Percentiles rank a stretch among this genome's conserved stretches.
These are phyloP conservation scores for Trachops cirrhosus DNA, from an alignment of 2,797 vertebrate genomes.

Conservation along the genomic window DNA sequence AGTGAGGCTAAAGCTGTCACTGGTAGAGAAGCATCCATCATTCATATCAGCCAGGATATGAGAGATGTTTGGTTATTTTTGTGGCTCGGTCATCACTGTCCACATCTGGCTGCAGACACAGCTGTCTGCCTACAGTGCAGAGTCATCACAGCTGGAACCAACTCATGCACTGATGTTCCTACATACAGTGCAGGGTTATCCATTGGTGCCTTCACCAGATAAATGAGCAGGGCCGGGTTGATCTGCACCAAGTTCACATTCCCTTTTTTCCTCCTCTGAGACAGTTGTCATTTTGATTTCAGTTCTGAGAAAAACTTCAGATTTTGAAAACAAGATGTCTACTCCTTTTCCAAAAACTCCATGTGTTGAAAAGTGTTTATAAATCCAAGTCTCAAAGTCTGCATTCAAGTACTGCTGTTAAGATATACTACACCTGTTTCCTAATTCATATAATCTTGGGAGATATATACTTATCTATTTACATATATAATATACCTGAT, in stretches of 20 bases:
- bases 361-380: slow-evolving; percentile 61
- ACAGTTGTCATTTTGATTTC: slow-evolving; percentile 70
- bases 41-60: neutral
- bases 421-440: slow-evolving; percentile 61
- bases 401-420: slow-evolving; percentile 73
- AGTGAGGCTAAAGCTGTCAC: neutral
- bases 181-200: slow-evolving; percentile 91
- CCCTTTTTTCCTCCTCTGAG: slow-evolving; percentile 65
- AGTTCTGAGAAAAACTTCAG: slow-evolving; percentile 42
- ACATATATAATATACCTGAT: slow-evolving; percentile 51
- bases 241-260: slow-evolving; percentile 91
- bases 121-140: slow-evolving; percentile 93
- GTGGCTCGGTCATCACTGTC: slow-evolving; percentile 81
- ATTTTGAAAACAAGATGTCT: slow-evolving; percentile 56
- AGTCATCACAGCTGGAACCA: slow-evolving; percentile 91
- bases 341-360: slow-evolving; percentile 45
- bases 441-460: slow-evolving; percentile 66
- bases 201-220: slow-evolving; percentile 92
- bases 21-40: neutral
- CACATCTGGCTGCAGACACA: slow-evolving; percentile 92
- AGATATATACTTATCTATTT: slow-evolving; percentile 56
- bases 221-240: slow-evolving; percentile 91
- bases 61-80: neutral
- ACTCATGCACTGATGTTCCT: slow-evolving; percentile 93
- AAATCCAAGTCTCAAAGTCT: slow-evolving; percentile 45